Evolutionary conservation across 1,140 invertebrate species (phyloP).

Genomic region (Zophobas morio): DNA sequence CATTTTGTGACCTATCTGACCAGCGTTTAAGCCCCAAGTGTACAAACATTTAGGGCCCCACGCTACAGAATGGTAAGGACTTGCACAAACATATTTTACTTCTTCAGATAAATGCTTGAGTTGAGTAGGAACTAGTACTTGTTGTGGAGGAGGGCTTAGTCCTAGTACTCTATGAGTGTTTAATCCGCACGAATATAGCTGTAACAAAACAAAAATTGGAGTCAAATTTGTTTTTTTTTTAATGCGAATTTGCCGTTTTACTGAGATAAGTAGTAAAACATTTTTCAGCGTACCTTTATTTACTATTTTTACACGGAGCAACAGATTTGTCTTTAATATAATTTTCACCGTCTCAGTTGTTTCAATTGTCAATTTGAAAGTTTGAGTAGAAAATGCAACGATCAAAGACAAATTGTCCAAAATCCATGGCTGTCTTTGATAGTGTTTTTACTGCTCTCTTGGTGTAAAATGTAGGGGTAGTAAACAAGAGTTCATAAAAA

Average conservation of each 20-base stretch:
- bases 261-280: too few species aligned
- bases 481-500: too few species aligned
- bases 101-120: conserved; percentile 61
- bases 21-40: conserved; percentile 81
- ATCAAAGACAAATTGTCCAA: too few species aligned
- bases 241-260: not conserved
- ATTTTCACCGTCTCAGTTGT: too few species aligned
- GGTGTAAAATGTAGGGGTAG: too few species aligned
- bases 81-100: conserved; percentile 73
- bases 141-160: conserved; percentile 69
- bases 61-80: conserved; percentile 78
- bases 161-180: conserved; percentile 79
- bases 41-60: conserved; percentile 72
- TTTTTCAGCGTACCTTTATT: too few species aligned
- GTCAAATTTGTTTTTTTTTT: not conserved
- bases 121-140: conserved; percentile 71
- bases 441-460: too few species aligned
- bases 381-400: too few species aligned
- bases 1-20: conserved; percentile 78
- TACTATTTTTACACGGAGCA: too few species aligned
- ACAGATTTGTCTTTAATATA: too few species aligned
- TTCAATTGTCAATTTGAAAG: too few species aligned
- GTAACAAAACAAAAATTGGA: conserved; percentile 46
- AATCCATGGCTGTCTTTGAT: too few species aligned
- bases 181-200: conserved; percentile 78